These are phyloP conservation scores for Vombatus ursinus DNA, from an alignment of 2,113 vertebrate genomes.

Conservation along the genomic window DNA sequence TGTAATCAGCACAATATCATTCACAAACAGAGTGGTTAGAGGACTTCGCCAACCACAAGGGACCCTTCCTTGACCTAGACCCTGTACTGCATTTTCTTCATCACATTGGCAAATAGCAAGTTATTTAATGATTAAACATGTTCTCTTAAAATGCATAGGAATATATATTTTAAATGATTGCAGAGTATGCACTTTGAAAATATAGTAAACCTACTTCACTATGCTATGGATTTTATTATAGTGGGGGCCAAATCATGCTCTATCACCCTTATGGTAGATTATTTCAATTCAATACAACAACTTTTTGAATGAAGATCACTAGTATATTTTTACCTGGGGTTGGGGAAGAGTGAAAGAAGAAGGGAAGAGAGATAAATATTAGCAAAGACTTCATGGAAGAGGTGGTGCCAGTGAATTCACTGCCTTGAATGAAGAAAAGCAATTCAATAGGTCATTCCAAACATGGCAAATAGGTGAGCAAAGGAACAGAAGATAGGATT, in stretches of 20 bases:
- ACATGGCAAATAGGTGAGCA: background rate
- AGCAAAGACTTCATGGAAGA: background rate
- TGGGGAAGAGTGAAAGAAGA: background rate
- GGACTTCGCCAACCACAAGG: background rate
- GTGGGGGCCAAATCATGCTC: background rate
- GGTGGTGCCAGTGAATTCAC: background rate
- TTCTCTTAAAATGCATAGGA: background rate
- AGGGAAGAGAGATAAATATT: background rate
- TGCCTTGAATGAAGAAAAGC: background rate
- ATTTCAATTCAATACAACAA: background rate
- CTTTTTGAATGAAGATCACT: background rate
- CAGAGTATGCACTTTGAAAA: background rate
- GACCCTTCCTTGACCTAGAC: background rate
- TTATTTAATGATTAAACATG: background rate
- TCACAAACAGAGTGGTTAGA: background rate
- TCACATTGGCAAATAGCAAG: background rate
- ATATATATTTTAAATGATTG: background rate
- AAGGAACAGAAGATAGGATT: background rate
- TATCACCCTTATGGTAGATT: background rate
- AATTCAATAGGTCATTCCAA: background rate
- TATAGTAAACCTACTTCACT: background rate
- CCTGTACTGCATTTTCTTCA: background rate
- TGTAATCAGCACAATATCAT: background rate
- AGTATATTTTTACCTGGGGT: background rate
- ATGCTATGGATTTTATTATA: background rate